These are phyloP conservation scores for Idaea dimidiata DNA, from an alignment of 2,888 invertebrate genomes.

Conservation along the genomic window DNA sequence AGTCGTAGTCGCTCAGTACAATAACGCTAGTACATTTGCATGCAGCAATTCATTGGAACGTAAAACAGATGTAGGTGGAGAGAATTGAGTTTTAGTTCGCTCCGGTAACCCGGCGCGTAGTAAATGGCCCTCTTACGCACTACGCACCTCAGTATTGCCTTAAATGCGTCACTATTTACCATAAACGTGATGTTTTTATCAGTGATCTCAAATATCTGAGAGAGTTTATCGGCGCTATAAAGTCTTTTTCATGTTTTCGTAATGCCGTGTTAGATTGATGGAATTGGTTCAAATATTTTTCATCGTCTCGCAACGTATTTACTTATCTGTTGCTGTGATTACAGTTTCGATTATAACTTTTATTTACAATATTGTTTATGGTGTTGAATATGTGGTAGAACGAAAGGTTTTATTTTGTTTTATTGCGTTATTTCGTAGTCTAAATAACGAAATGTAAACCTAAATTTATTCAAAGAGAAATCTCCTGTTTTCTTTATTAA, in stretches of 20 bases:
- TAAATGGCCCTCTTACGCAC: constrained; percentile 47
- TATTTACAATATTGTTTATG: too few species aligned
- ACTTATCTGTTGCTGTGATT: too few species aligned
- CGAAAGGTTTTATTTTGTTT: not conserved
- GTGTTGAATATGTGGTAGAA: not conserved
- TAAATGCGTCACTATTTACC: constrained; percentile 55
- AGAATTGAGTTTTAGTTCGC: constrained; percentile 56
- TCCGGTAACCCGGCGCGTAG: constrained; percentile 40
- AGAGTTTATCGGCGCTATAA: constrained; percentile 37
- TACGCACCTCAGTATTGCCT: constrained; percentile 47
- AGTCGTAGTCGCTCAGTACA: constrained; percentile 53
- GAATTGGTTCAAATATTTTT: constrained; percentile 9
- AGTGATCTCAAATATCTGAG: constrained; percentile 42
- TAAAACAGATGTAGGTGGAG: constrained; percentile 66
- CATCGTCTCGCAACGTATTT: not conserved
- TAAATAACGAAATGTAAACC: not conserved
- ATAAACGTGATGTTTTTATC: constrained; percentile 56
- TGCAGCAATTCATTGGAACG: constrained; percentile 66
- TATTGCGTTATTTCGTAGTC: not conserved
- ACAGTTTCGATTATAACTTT: not conserved
- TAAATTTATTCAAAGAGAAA: not conserved
- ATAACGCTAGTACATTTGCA: constrained; percentile 63
- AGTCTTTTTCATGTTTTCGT: constrained; percentile 22
- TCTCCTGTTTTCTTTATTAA: constrained; percentile 49
- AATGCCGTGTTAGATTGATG: constrained; percentile 19